Conservation (phyloP, 2,113 vertebrate genomes). For the Eurystomus gularis region DNA sequence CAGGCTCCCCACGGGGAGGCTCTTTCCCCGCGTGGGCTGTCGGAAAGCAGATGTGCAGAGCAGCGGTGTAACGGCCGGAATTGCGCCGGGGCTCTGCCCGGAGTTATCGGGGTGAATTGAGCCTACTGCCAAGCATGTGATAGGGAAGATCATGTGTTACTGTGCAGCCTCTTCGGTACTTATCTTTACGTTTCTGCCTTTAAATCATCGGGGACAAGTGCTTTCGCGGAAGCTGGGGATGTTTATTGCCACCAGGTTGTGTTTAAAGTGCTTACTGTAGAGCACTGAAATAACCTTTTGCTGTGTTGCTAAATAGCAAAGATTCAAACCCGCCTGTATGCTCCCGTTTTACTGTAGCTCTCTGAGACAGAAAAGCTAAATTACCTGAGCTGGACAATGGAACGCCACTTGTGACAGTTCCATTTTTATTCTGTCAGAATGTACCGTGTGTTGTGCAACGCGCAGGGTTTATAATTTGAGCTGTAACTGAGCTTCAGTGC, state of each 20-base stretch:
- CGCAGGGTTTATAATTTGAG: neutral
- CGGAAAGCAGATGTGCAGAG: neutral
- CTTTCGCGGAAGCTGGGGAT: neutral
- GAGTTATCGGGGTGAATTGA: neutral
- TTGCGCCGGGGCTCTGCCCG: neutral
- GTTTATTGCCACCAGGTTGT: neutral
- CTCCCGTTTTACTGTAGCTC: neutral
- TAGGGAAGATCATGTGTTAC: slow-evolving; percentile 33
- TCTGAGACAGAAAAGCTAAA: neutral
- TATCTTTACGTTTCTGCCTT: neutral
- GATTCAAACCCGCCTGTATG: neutral
- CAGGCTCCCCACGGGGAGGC: fast-evolving
- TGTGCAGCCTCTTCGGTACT: neutral
- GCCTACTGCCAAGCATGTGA: slow-evolving; percentile 36
- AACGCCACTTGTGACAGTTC: neutral
- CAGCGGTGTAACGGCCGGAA: neutral
- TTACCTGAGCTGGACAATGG: neutral
- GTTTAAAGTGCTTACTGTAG: neutral
- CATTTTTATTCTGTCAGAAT: neutral
- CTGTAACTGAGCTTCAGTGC: neutral
- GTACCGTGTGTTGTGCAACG: neutral
- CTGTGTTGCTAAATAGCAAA: neutral
- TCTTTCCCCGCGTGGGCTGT: neutral
- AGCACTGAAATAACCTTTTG: neutral
- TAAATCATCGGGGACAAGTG: neutral